A percentile compares a stretch with the other conserved stretches of the same genome.
These are phyloP conservation scores for Dermatemys mawii DNA, from an alignment of 2,113 vertebrate genomes.

Conservation along the genomic window DNA sequence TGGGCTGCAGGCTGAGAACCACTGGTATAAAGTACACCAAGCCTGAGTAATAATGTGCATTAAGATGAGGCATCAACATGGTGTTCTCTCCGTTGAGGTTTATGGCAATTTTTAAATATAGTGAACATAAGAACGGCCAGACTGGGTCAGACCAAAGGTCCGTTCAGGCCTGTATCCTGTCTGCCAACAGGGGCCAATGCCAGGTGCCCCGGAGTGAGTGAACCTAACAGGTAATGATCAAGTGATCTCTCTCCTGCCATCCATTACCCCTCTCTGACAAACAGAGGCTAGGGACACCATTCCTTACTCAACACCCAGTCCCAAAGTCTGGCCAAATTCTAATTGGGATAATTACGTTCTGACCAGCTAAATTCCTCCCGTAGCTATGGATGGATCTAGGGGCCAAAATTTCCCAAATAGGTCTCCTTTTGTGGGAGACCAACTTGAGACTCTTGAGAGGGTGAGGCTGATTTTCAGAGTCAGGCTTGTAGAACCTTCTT, in stretches of 20 bases:
- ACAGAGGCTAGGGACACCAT: no score
- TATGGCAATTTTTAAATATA: not conserved
- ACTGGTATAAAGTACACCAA: not conserved
- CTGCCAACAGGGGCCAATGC: no score
- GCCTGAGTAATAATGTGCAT: not conserved
- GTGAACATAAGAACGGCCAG: no score
- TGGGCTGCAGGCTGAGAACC: no score
- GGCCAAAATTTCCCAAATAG: not conserved
- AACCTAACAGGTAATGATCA: no score
- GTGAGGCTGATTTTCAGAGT: not conserved
- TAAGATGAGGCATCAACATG: not conserved
- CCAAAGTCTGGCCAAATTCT: not conserved
- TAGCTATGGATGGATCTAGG: not conserved
- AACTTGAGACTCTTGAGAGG: not conserved
- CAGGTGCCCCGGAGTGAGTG: no score
- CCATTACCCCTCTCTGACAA: no score
- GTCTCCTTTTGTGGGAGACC: not conserved
- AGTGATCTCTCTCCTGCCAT: no score
- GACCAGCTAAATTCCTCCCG: not conserved
- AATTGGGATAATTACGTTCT: rapidly evolving
- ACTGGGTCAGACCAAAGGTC: no score
- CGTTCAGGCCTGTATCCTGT: no score
- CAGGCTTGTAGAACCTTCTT: not conserved
- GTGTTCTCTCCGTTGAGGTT: rapidly evolving
- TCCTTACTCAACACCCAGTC: no score